Base-by-base conservation (phyloP, 2,888 invertebrate species). In the Hesperia comma region DNA sequence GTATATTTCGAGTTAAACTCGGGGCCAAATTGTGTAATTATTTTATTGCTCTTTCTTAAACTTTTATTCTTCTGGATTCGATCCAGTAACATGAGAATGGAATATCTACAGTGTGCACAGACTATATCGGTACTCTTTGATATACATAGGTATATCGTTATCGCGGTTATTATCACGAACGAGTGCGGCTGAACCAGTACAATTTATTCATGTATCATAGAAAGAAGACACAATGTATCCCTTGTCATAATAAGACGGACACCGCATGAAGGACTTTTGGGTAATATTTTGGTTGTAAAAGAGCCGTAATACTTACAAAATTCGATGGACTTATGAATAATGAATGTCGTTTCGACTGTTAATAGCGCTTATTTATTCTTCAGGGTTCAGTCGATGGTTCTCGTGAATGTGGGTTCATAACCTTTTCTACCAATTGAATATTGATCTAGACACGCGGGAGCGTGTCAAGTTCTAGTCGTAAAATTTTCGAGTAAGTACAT, bases 191-290 rank as follows among this genome's bases (percentile, higher is more conserved):
- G 69, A 71, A 68, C 68, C 70, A 37, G 56, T 57, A 53, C 67
- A 74, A 74, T 75, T 73, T 74, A 75, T 75, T 75, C 75, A 74
- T 74, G 74, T 58, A 71, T 73, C 69, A 63, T 66, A 66, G 69
- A 70, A 72, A 70, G 67, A 63, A 51, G 53, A 17, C 54, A 58
- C 53, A 69, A 72, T 70, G 69, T 71, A 71, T 72, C 74, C 71
- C 68, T 67, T 68, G 55, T 33, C 56, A 49, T 51, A 60, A 49
- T 51, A 60, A 71, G 74, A 74, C 74, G 72, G 74, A 72, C 72
- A 71, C 19, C 67, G 70, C 62, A 69, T n/a, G n/a, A n/a, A 72
- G 69, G 69, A 67, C 69, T 69, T 67, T 70, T 57, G 67, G 67
- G 37, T 26, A 26, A 70, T 68, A 70, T 70, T 70, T 71, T 71